Conservation (phyloP, 2,113 vertebrate species). For the Antigone vipio region DNA sequence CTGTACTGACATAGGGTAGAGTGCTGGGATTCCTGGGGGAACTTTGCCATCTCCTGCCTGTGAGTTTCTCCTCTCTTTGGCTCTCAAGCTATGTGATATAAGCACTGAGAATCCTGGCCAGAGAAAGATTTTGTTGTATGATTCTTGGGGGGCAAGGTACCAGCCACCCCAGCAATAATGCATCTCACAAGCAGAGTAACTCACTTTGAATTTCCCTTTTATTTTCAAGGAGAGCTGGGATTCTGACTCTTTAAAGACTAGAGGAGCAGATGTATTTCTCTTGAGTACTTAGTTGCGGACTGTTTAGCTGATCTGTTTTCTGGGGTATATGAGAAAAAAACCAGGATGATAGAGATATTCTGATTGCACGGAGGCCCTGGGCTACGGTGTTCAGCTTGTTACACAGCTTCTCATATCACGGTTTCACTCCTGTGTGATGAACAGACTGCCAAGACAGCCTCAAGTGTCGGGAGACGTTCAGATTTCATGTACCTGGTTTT, state of each 20-base stretch:
- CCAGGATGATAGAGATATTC: neutral
- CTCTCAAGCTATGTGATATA: neutral
- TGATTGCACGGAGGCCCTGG: neutral
- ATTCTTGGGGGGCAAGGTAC: neutral
- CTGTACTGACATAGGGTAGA: neutral
- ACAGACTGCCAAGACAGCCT: neutral
- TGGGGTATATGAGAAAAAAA: neutral
- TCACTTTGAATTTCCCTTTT: neutral
- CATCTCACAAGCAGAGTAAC: neutral
- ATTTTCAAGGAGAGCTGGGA: neutral
- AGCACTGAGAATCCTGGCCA: neutral
- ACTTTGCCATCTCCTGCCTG: neutral
- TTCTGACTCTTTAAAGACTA: neutral
- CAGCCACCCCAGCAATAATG: neutral
- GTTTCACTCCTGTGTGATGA: neutral
- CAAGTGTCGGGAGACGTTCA: neutral
- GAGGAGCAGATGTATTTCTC: neutral
- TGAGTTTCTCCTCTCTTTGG: neutral
- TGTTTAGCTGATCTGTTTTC: constrained; percentile 2
- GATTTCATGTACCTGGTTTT: constrained; percentile 16
- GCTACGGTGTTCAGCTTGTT: neutral
- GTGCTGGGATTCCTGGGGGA: neutral
- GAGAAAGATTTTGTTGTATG: neutral
- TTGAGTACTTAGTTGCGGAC: neutral
- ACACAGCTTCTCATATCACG: neutral